phyloP scores from a whole-genome alignment of 2,797 vertebrate species.

The Acropternis orthonyx region DNA sequence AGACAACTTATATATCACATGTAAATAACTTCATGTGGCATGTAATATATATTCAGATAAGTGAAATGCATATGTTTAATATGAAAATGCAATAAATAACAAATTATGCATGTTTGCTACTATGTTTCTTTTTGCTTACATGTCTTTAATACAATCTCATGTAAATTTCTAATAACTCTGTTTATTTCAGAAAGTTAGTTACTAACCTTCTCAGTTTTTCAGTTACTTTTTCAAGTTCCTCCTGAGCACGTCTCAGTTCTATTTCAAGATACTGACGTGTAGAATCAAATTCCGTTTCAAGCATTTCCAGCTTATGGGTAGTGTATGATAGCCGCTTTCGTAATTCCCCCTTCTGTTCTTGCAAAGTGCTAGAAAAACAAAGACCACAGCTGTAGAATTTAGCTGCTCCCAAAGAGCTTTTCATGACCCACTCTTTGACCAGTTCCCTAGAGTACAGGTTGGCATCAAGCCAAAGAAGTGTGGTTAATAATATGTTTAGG shows the following conservation, averaged over 20 bases:
- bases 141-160: not conserved
- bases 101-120: not conserved
- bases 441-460: not conserved
- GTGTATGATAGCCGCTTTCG: slow-evolving; percentile 92
- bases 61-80: not conserved
- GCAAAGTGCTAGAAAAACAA: slow-evolving; percentile 85
- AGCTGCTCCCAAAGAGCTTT: slow-evolving; percentile 21
- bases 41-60: not conserved
- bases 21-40: not conserved
- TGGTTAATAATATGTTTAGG: slow-evolving; percentile 32
- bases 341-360: slow-evolving; percentile 96
- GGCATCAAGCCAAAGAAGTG: slow-evolving; percentile 18
- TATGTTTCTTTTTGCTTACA: not conserved
- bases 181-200: not conserved
- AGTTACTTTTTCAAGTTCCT: slow-evolving; percentile 94
- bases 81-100: not conserved
- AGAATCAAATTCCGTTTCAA: slow-evolving; percentile 93
- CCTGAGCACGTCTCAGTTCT: slow-evolving; percentile 91
- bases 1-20: not conserved
- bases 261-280: slow-evolving; percentile 94
- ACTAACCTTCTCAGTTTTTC: slow-evolving; percentile 92
- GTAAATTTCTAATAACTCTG: not conserved
- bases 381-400: slow-evolving; percentile 65
- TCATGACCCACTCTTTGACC: slow-evolving; percentile 16
- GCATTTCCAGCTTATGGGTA: slow-evolving; percentile 93